Base-by-base conservation (phyloP, 2,888 invertebrate species). In the Drosophila mulleri region DNA sequence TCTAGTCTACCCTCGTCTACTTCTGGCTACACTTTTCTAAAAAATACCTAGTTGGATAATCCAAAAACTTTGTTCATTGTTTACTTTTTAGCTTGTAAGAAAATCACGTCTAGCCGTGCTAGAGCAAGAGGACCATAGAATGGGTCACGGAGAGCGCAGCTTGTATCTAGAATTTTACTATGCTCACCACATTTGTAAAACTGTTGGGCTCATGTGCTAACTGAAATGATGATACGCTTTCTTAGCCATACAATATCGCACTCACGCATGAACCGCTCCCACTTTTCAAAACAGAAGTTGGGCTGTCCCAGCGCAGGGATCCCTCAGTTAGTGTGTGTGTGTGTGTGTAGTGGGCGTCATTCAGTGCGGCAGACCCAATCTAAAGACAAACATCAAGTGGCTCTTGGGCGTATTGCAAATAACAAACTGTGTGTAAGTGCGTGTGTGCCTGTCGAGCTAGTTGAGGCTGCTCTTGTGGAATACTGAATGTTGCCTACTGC, bases 381-480 rank as follows among this genome's bases (percentile, higher is more conserved):
- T 68, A 52, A 82, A 78, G 82, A 84, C 85, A 84, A 84, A 80
- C 75, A 80, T 80, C 78, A 82, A 84, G 80, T 82, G 85, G 80
- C 67, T 72, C 67, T 78, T 73, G 83, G 74, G 71, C 69, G 75
- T 78, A 78, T 69, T 37, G 70, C 68, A 84, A 86, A 86, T 79
- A 86, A 67, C 68, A 52, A 67, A 68, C 57, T 29, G 39, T 54
- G 39, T 54, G 54, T 41, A 39, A n/a, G 42, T 56, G 50, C 53
- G 42, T 53, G 47, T 59, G 47, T 37, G 47, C 37, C 57, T 23
- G 20, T 2, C 39, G 48, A 54, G 65, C 58, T 54, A 53, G 65
- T 63, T 67, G 71, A 54, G 60, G 47, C 48, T 76, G 67, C 20
- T 67, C 56, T 42, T 60, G 45, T 63, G 48, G 44, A 54, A 48